A percentile compares a stretch with the other conserved stretches of the same genome.
Evolutionary conservation across 2,888 invertebrate species (phyloP).

Genomic region (Rapana venosa): DNA sequence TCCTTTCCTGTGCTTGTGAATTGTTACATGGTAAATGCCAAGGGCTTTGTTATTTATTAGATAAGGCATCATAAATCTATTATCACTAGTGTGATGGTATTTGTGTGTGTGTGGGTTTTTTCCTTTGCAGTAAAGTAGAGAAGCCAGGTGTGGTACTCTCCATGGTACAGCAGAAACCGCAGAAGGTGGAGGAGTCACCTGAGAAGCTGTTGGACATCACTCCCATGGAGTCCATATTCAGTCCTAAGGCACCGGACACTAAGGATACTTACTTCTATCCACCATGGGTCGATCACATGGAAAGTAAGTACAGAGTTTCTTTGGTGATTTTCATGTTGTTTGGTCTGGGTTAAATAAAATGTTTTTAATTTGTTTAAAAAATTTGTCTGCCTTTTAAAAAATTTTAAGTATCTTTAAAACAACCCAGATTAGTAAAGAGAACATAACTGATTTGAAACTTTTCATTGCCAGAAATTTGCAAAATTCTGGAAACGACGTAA

Average conservation of each 20-base stretch:
- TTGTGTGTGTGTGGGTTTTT: background rate
- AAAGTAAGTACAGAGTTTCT: background rate
- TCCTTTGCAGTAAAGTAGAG: conserved; percentile 58
- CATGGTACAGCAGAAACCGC: conserved; percentile 55
- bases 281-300: conserved; percentile 77
- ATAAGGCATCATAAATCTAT: no score
- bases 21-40: no score
- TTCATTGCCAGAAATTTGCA: no score
- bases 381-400: no score
- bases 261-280: conserved; percentile 88
- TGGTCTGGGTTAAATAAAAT: background rate
- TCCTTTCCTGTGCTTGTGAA: no score
- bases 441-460: no score
- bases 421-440: no score
- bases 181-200: background rate
- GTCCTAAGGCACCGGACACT: conserved; percentile 90
- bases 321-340: background rate
- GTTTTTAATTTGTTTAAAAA: no score
- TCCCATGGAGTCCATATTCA: conserved; percentile 82
- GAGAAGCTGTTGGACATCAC: conserved; percentile 45
- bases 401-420: no score
- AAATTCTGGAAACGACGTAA: no score
- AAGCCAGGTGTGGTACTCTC: conserved; percentile 61
- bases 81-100: no score
- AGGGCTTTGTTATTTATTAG: no score